phyloP scores from a whole-genome alignment of 2,797 vertebrate species.

The Cetoscarus ocellatus region DNA sequence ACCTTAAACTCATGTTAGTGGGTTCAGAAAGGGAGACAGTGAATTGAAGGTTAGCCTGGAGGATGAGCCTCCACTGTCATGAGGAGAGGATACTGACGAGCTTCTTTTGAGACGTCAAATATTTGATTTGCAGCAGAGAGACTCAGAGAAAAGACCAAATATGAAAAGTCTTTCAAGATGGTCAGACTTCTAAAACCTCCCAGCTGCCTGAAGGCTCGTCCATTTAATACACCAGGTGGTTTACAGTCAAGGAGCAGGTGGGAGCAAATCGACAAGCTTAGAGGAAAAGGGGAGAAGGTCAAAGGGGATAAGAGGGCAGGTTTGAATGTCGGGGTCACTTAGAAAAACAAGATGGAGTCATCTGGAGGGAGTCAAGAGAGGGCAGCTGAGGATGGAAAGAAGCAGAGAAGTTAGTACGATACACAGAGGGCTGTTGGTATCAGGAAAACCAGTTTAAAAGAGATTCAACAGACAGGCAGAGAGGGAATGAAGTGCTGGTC shows the following conservation, averaged over 20 bases:
- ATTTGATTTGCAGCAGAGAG: slow-evolving; percentile 31
- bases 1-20: slow-evolving; percentile 34
- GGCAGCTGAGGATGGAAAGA: slow-evolving; percentile 23
- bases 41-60: slow-evolving; percentile 26
- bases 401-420: slow-evolving; percentile 14
- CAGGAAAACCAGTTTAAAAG: slow-evolving; percentile 15
- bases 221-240: slow-evolving; percentile 34
- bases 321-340: slow-evolving; percentile 38
- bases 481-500: slow-evolving; percentile 10
- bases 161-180: slow-evolving; percentile 35
- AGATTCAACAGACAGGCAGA: background rate
- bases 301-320: slow-evolving; percentile 26
- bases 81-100: background rate
- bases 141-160: slow-evolving; percentile 34
- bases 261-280: slow-evolving; percentile 21
- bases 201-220: slow-evolving; percentile 42
- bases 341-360: slow-evolving; percentile 21
- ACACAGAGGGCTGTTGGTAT: slow-evolving; percentile 6
- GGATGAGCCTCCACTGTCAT: slow-evolving; percentile 34
- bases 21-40: slow-evolving; percentile 43
- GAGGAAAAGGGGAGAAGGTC: slow-evolving; percentile 7
- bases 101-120: slow-evolving; percentile 12
- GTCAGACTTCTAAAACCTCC: slow-evolving; percentile 28
- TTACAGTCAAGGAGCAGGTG: slow-evolving; percentile 39
- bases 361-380: slow-evolving; percentile 19